A percentile compares a stretch with the other conserved stretches of the same genome.
Evolutionary conservation across 2,113 vertebrate species (phyloP).

Genomic region (Cyanoderma ruficeps): DNA sequence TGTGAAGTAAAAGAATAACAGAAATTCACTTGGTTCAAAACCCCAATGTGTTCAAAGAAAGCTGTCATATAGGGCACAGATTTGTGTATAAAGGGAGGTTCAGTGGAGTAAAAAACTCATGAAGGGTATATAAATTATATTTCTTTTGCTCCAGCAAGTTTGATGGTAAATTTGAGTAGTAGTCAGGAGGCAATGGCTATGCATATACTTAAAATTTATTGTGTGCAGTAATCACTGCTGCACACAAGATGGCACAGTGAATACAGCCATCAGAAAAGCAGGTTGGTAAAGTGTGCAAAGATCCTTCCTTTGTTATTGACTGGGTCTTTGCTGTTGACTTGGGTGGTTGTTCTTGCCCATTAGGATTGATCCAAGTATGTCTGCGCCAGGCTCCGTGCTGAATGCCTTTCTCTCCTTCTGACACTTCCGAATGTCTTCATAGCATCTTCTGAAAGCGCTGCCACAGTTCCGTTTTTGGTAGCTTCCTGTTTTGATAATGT

Average conservation of each 20-base stretch:
- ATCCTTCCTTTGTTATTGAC: not conserved
- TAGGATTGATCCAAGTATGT: not conserved
- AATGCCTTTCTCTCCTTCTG: not conserved
- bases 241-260: slow-evolving; percentile 52
- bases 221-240: not conserved
- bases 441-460: not conserved
- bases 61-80: not conserved
- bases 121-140: not conserved
- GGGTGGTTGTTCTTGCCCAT: not conserved
- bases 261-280: not conserved
- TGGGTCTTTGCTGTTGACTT: not conserved
- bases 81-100: not conserved
- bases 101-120: not conserved
- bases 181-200: not conserved
- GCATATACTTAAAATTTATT: not conserved
- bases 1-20: not conserved
- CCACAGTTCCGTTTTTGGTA: not conserved
- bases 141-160: not conserved
- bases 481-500: not conserved
- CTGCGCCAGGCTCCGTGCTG: not conserved
- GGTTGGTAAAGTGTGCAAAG: not conserved
- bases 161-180: not conserved
- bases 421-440: not conserved
- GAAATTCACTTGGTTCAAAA: not conserved
- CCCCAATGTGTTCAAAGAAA: not conserved